Base-by-base conservation (phyloP, 35 echinoderm and acorn worm species). In the Apostichopus parvimensis region DNA sequence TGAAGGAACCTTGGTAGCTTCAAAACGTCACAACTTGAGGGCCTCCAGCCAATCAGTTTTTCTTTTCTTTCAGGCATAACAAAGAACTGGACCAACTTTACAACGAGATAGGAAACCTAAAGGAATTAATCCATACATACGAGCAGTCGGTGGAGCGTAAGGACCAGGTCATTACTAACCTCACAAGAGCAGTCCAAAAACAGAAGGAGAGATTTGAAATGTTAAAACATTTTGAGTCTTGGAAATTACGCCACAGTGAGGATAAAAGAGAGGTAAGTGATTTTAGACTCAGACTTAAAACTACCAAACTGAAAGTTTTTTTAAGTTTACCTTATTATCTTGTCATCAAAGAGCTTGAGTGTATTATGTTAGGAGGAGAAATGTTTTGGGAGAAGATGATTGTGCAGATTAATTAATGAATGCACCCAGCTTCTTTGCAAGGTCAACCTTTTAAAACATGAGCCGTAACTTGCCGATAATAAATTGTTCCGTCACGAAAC, bases 181-280 rank as follows among this genome's bases (percentile, higher is more conserved):
- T 98, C 3, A 98, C 96, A 1, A 93, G 94, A 76, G 96, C 96
- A 4, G 87, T 98, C 53, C 96, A 98, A 87, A 98, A 95, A 73
- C 94, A 98, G 72, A 95, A 95, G 79, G 94, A 98, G 58, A 57
- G 96, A 45, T 98, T 98, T 95, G 94, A 98, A 86, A 98, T 98
- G 96, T 83, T 98, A 54, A 88, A 88, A 61, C 79, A 86, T 23
- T 98, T 98, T 79, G 65, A 98, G 83, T 87, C 94, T 1, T 98
- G 96, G 96, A 98, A 98, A 71, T 84, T 98, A 18, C 72, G 94
- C 54, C 94, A 98, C 66, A 94, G 89, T 82, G 96, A 98, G 62
- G 96, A 98, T 54, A 92, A 77, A 54, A 95, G 96, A 92, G 94
- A 98, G 93, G 94, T 98, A 84, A 78, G 34, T 54, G 20, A 54